Conservation (phyloP, 2,888 invertebrate species). For the Archips xylosteana region DNA sequence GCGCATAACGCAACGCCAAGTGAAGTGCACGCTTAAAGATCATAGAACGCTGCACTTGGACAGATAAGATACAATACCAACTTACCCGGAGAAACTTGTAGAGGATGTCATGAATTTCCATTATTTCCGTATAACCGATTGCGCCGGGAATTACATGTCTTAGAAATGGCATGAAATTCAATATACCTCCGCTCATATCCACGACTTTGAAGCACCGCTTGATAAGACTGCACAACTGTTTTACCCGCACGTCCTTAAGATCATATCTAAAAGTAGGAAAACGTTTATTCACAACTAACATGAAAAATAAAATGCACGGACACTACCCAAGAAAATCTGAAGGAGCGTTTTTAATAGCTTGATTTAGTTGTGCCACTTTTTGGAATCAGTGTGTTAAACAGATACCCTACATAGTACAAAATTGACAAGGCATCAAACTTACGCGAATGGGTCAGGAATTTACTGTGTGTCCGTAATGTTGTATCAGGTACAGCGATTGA, state of each 20-base stretch:
- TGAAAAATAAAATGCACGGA: neutral
- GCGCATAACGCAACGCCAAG: no score
- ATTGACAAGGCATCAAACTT: no score
- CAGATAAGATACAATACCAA: conserved; percentile 20
- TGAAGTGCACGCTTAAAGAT: no score
- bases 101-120: conserved; percentile 76
- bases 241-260: conserved; percentile 84
- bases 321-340: neutral
- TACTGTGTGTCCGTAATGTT: no score
- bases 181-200: conserved; percentile 89
- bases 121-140: conserved; percentile 87
- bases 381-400: no score
- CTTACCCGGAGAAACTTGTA: conserved; percentile 85
- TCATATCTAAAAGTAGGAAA: conserved; percentile 73
- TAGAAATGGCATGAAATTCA: conserved; percentile 89
- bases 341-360: neutral
- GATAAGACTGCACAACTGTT: conserved; percentile 83
- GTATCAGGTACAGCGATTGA: no score
- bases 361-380: no score
- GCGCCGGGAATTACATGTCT: conserved; percentile 87
- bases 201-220: conserved; percentile 87
- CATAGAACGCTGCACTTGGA: neutral
- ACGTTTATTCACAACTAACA: neutral
- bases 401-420: no score
- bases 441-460: no score